Evolutionary conservation across 2,113 vertebrate genomes (phyloP), one percentile per base, ranked within the genome.

Genomic region (Uria aalge): DNA sequence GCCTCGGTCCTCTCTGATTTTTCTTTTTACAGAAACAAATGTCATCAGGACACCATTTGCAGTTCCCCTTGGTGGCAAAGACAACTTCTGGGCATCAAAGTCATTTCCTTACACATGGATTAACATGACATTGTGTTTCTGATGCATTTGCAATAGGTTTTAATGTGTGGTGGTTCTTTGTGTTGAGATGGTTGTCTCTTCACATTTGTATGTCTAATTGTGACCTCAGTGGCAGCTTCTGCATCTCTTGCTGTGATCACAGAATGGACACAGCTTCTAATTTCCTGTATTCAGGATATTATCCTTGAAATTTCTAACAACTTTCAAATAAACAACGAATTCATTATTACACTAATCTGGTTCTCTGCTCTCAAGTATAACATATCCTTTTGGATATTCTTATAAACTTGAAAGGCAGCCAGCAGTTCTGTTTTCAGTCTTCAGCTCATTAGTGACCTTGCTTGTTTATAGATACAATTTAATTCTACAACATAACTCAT

Each of bases 31-130:
- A 88, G 67, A 71, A 94, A 66, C 76, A 87, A 82, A 92, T 73
- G 73, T 68, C 76, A 76, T 73, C 30, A 92, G 86, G 92, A 76
- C 41, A 91, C 53, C 41, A 92, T 92, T 72, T 96, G 40, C 45
- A 92, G 83, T 91, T 97, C 45, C 86, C 75, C 62, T 89, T 89
- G 85, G 81, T 96, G 66, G 50, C 68, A 96, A 96, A 95, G 77
- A 80, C 74, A 67, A 89, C 72, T 96, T 96, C 92, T 97, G 96
- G 67, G 77, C 77, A 93, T 93, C 60, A 41, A 90, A 60, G 38
- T 59, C 1, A 53, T 77, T 83, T 92, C 92, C 62, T 92, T n/a
- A 72, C 74, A 91, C 68, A 40, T 95, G 94, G 74, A 73, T 94
- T 80, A 88, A 67, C 64, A 55, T 81, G 83, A 75, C 93, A 95